Base-by-base conservation (phyloP, 2,797 vertebrate species). In the Spondyliosoma cantharus region DNA sequence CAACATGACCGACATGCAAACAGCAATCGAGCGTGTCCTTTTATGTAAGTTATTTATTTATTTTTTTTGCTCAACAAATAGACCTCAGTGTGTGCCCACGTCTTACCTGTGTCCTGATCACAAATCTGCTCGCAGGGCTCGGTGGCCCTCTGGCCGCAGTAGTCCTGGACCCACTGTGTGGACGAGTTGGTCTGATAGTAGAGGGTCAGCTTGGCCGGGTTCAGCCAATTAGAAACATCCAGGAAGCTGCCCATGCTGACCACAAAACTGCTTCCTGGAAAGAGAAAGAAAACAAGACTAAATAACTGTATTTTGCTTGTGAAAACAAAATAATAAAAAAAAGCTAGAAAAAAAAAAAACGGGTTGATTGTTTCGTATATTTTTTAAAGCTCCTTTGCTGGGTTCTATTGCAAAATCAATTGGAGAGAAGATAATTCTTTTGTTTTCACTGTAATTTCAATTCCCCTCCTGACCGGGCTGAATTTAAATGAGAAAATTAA, bases 91-190 rank as follows among this genome's bases (percentile, higher is more conserved):
- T 63, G 22, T 65, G 24, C 0, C 14, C 24, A 12, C 20, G 63
- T 80, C 97, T 95, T 58, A 99, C 98, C 98, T 63, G 97, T 99
- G 24, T 99, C 97, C 54, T 96, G 96, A 86, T 99, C 96, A 48
- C 98, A 99, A 1, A 99, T 95, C 79, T 99, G 98, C 76, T 99
- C 98, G 2, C 98, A 99, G 73, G 97, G 97, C 4, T 99, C 97
- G 0, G 95, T 97, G 0, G 97, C 97, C 86, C 97, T 96, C 94
- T 99, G 97, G 22, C 97, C 97, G 16, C 98, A 99, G 78, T 96
- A 96, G 79, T 99, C 98, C 76, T 94, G 95, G 76, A 98, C 94
- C 98, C 98, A 99, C 3, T 98, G 97, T 1, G 96, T 97, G 0
- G 97, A 97, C 13, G 97, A 95, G 50, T 99, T 99, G 90, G 96